Percentiles rank a stretch among this genome's conserved stretches.
Conservation (phyloP, 1,140 invertebrate species). For the Asbolus verrucosus region DNA sequence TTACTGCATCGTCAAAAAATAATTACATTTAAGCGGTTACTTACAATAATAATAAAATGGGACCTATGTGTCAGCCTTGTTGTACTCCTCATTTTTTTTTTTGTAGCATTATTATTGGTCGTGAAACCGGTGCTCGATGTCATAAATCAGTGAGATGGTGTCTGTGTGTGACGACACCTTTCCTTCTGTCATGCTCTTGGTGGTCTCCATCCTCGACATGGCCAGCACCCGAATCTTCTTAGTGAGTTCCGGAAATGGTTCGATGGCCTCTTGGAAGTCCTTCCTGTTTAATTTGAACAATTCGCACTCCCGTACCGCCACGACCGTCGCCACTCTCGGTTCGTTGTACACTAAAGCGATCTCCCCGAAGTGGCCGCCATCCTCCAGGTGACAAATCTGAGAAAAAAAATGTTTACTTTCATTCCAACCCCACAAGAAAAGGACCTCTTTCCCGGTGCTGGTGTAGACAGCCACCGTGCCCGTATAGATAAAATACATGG, state of each 20-base stretch:
- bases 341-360: conserved; percentile 67
- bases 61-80: too few species aligned
- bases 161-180: too few species aligned
- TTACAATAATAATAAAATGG: too few species aligned
- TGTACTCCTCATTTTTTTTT: too few species aligned
- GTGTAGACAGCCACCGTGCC: conserved; percentile 71
- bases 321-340: conserved; percentile 66
- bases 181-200: too few species aligned
- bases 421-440: not conserved
- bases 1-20: too few species aligned
- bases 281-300: conserved; percentile 65
- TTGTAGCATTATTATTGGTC: too few species aligned
- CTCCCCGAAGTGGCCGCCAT: conserved; percentile 59
- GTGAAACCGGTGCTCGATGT: too few species aligned
- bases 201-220: not conserved
- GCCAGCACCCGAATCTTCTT: not conserved
- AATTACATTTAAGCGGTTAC: too few species aligned
- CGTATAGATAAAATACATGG: conserved; percentile 71
- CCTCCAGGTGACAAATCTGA: conserved; percentile 64
- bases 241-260: conserved; percentile 42
- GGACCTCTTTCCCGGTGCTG: conserved; percentile 69
- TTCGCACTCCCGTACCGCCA: conserved; percentile 70
- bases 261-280: conserved; percentile 44
- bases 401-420: conserved; percentile 59
- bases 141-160: too few species aligned